phyloP scores from a whole-genome alignment of 1,140 invertebrate species.

The Delia radicum region DNA sequence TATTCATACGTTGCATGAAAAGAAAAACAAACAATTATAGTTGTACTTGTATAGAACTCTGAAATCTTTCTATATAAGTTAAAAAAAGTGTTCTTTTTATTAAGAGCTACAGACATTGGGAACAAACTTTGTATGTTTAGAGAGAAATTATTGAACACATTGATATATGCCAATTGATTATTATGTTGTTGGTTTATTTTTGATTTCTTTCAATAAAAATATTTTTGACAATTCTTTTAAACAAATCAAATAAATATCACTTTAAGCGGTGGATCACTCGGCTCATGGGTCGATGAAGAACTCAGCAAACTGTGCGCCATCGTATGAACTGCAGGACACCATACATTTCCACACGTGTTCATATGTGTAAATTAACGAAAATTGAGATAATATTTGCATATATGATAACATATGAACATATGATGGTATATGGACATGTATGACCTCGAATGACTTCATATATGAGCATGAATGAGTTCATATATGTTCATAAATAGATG shows the following conservation, averaged over 20 bases:
- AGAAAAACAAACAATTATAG: constrained; percentile 2
- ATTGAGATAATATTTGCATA: too few relatives aligned
- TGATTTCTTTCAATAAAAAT: constrained; percentile 12
- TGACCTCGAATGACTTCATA: too few relatives aligned
- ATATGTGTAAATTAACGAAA: too few relatives aligned
- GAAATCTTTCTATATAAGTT: background rate
- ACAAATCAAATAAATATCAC: constrained; percentile 39
- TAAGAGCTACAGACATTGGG: background rate
- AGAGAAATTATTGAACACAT: constrained; percentile 8
- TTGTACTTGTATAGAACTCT: background rate
- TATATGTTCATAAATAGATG: too few relatives aligned
- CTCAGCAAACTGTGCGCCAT: too few relatives aligned
- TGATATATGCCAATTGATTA: constrained; percentile 19
- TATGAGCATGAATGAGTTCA: too few relatives aligned
- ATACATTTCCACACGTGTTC: too few relatives aligned
- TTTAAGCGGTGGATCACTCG: constrained; percentile 71
- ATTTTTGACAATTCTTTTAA: constrained; percentile 8
- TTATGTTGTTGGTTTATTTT: constrained; percentile 23
- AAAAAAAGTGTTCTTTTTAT: background rate
- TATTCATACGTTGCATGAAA: too few relatives aligned
- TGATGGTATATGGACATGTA: too few relatives aligned
- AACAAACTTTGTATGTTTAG: background rate
- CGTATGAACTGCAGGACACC: too few relatives aligned
- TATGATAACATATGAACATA: too few relatives aligned
- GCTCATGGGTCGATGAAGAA: constrained; percentile 80